Conservation (phyloP, 2,888 invertebrate genomes). For the Amitus sp. region DNA sequence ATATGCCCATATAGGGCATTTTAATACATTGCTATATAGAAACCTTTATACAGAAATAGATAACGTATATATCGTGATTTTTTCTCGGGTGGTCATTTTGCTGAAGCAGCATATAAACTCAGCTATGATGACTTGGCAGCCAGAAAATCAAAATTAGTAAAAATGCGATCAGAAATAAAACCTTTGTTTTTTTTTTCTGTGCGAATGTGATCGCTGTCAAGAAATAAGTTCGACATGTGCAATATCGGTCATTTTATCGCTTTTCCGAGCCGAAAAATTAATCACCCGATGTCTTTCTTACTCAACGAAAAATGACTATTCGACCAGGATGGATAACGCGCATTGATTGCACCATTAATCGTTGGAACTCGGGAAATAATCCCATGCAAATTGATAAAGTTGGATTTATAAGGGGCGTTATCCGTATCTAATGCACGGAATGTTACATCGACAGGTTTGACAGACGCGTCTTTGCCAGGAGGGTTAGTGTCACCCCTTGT, state of each 20-base stretch:
- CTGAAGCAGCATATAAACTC: too few species aligned
- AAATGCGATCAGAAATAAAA: too few species aligned
- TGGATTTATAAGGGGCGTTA: constrained; percentile 53
- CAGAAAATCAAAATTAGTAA: too few species aligned
- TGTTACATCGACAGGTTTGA: constrained; percentile 59
- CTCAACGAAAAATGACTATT: background rate
- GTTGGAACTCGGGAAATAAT: constrained; percentile 52
- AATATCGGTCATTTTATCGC: background rate
- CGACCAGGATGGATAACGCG: constrained; percentile 41
- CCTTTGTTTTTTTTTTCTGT: too few species aligned
- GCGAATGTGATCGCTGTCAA: too few species aligned
- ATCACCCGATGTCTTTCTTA: background rate
- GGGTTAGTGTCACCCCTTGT: constrained; percentile 42
- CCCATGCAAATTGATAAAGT: constrained; percentile 62
- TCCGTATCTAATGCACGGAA: constrained; percentile 48
- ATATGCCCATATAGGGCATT: too few species aligned
- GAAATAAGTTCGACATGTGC: background rate
- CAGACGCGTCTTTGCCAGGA: constrained; percentile 35
- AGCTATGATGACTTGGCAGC: too few species aligned
- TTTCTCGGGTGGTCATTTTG: too few species aligned
- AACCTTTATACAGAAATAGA: too few species aligned
- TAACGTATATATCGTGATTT: too few species aligned
- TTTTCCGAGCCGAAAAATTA: background rate
- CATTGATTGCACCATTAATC: constrained; percentile 42
- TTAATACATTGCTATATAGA: too few species aligned